Evolutionary conservation across 2,797 vertebrate species (phyloP).

Genomic region (Etheostoma perlongum): DNA sequence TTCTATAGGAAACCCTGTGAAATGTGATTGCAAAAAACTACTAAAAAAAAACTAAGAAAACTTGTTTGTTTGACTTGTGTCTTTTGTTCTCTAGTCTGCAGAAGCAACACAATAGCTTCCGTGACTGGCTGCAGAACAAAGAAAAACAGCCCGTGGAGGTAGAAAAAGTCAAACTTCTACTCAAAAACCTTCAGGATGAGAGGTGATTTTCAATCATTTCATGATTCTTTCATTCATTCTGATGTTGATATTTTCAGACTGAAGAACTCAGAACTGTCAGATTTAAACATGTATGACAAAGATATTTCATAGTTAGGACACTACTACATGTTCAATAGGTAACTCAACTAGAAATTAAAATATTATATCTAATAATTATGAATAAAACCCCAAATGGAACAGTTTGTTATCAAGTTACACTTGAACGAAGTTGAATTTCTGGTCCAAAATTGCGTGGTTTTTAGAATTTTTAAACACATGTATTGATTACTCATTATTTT

Average conservation of each 20-base stretch:
- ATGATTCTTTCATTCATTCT: background rate
- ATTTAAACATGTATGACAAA: background rate
- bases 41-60: background rate
- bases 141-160: slow-evolving; percentile 82
- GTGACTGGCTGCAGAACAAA: slow-evolving; percentile 87
- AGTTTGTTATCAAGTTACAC: background rate
- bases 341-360: background rate
- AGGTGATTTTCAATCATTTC: slow-evolving; percentile 81
- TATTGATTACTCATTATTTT: background rate
- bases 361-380: background rate
- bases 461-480: background rate
- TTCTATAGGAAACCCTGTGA: too few species aligned
- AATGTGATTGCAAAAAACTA: background rate
- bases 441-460: background rate
- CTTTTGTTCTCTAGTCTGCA: slow-evolving; percentile 83
- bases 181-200: slow-evolving; percentile 82
- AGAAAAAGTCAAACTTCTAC: slow-evolving; percentile 75
- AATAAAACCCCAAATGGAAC: background rate
- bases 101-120: slow-evolving; percentile 80
- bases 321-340: background rate
- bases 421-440: background rate
- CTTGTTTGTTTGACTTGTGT: background rate
- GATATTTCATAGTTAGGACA: background rate
- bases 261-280: background rate
- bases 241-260: background rate